phyloP scores from a whole-genome alignment of 2,113 vertebrate genomes.

The Atherinomorus stipes region DNA sequence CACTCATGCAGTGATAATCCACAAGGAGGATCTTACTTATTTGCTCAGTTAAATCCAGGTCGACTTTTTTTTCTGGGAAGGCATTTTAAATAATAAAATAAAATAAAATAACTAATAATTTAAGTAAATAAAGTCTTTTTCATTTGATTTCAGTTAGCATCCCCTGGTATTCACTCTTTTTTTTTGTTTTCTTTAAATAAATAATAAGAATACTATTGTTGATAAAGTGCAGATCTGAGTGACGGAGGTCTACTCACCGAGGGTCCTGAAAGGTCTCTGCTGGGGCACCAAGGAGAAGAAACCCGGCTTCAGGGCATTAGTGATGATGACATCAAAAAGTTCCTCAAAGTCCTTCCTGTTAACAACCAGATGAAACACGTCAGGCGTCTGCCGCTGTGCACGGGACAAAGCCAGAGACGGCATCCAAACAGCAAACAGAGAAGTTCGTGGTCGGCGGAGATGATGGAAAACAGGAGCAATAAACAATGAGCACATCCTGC shows the following conservation, averaged over 20 bases:
- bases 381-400: neutral
- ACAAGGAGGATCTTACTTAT: too few species aligned
- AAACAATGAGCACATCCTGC: constrained; percentile 3
- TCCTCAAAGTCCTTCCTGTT: constrained; percentile 91
- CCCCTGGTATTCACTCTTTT: too few species aligned
- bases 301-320: constrained; percentile 96
- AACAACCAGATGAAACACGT: constrained; percentile 51
- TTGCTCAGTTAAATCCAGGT: too few species aligned
- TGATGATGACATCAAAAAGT: constrained; percentile 94
- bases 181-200: neutral
- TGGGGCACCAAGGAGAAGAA: constrained; percentile 93
- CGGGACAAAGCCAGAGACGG: constrained; percentile 24
- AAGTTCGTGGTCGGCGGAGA: neutral
- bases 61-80: too few species aligned
- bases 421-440: constrained; percentile 28
- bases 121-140: too few species aligned
- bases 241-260: constrained; percentile 83
- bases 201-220: neutral
- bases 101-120: too few species aligned
- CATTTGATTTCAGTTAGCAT: too few species aligned
- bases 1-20: too few species aligned
- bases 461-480: constrained; percentile 28
- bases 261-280: constrained; percentile 91
- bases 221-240: neutral
- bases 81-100: too few species aligned